Evolutionary conservation across 2,113 vertebrate species (phyloP).

Genomic region (Catharus fuscescens): DNA sequence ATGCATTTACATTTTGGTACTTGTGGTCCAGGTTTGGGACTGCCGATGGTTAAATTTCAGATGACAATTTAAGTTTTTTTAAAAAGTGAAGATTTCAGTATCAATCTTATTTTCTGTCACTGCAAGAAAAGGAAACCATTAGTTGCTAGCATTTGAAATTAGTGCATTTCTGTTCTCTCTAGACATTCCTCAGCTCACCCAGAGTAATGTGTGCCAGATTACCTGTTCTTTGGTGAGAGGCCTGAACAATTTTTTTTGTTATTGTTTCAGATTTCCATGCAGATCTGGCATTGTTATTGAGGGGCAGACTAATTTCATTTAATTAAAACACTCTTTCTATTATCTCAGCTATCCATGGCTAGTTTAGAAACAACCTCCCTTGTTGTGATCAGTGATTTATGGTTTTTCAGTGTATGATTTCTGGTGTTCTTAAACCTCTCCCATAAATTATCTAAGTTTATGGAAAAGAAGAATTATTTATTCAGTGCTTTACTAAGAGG

Average conservation of each 20-base stretch:
- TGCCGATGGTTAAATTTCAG: neutral
- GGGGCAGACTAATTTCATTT: neutral
- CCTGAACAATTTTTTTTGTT: neutral
- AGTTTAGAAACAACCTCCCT: conserved; percentile 9
- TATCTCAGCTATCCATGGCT: conserved; percentile 13
- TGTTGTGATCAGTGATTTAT: conserved; percentile 60
- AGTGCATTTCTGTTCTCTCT: neutral
- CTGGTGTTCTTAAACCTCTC: conserved; percentile 42
- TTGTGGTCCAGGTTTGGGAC: fast-evolving
- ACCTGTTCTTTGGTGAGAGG: neutral
- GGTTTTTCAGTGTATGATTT: conserved; percentile 43
- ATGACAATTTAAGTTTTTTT: neutral
- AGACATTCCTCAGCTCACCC: neutral
- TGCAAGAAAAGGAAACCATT: neutral
- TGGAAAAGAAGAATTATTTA: conserved; percentile 49
- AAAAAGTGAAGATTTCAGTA: neutral
- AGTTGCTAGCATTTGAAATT: neutral
- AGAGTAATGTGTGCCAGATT: neutral
- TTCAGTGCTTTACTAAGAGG: conserved; percentile 20
- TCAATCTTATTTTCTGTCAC: neutral
- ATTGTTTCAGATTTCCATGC: neutral
- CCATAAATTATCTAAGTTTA: conserved; percentile 46
- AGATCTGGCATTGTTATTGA: neutral
- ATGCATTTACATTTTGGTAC: neutral
- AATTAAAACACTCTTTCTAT: conserved; percentile 41